phyloP scores from a whole-genome alignment of 2,797 vertebrate genomes.

The Sebastes alutus region DNA sequence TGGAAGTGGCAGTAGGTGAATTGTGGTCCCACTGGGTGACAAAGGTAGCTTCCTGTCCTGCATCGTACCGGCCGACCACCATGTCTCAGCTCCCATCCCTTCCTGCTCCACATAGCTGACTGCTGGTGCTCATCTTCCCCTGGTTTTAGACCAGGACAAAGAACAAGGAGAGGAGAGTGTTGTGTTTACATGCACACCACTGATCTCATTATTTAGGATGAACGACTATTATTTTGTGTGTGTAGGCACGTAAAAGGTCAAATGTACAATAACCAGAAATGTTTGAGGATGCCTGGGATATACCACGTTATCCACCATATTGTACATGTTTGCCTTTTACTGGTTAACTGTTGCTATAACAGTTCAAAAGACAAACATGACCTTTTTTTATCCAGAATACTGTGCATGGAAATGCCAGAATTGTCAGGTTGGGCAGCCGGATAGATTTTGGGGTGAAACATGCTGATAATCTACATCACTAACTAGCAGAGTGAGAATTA shows the following conservation, averaged over 20 bases:
- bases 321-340: constrained; percentile 12
- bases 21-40: constrained; percentile 7
- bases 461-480: neutral
- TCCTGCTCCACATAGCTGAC: constrained; percentile 76
- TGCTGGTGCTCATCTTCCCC: constrained; percentile 87
- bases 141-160: constrained; percentile 86
- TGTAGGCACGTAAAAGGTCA: constrained; percentile 38
- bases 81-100: constrained; percentile 27
- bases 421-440: constrained; percentile 12
- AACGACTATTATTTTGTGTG: constrained; percentile 9
- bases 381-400: constrained; percentile 15
- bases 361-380: constrained; percentile 6
- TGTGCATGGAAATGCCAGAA: constrained; percentile 26
- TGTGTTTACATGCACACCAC: constrained; percentile 67
- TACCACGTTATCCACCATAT: neutral
- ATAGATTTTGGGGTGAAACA: neutral
- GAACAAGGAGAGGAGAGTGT: constrained; percentile 82
- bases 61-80: constrained; percentile 5
- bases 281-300: constrained; percentile 24
- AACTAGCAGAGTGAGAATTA: neutral
- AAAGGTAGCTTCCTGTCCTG: constrained; percentile 28
- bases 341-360: constrained; percentile 17
- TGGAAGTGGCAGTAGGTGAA: constrained; percentile 34
- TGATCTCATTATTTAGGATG: constrained; percentile 31
- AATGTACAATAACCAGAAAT: constrained; percentile 17